Percentiles rank a stretch among this genome's conserved stretches.
Evolutionary conservation across 30 jellyfish, hydroid and myxozoan species (phyloP).

Genomic region (Pseudorhiza aurosa): DNA sequence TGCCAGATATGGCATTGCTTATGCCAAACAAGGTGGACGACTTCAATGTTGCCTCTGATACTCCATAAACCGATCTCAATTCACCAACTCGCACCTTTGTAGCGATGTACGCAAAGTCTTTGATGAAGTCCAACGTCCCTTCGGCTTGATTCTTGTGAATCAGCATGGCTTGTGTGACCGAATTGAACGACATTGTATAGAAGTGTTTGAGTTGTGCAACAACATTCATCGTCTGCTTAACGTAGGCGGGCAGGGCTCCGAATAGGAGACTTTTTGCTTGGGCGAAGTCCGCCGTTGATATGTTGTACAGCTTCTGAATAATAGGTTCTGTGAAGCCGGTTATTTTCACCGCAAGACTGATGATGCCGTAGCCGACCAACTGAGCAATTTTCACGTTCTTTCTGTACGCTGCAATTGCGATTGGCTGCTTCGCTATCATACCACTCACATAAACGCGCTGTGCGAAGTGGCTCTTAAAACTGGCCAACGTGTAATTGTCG

Average conservation of each 20-base stretch:
- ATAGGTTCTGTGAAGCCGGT: conserved; percentile 14
- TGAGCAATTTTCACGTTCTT: conserved; percentile 1
- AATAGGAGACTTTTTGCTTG: not conserved
- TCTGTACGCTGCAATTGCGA: conserved; percentile 13
- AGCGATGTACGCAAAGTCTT: conserved; percentile 12
- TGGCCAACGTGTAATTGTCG: not conserved
- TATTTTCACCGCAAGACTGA: conserved; percentile 8
- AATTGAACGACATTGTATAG: conserved; percentile 32
- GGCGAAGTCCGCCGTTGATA: not conserved
- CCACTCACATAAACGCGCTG: not conserved
- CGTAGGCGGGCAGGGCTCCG: not conserved
- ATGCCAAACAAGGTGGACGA: not conserved
- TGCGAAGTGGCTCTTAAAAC: not conserved
- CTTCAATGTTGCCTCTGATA: not conserved
- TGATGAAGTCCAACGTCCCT: conserved; percentile 31
- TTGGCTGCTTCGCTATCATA: conserved; percentile 2
- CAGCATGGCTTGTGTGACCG: conserved; percentile 21
- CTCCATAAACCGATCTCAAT: not conserved
- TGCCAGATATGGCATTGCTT: not conserved
- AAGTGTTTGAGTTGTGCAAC: not conserved
- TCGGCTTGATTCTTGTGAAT: conserved; percentile 40
- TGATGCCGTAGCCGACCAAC: not conserved
- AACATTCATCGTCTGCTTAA: conserved; percentile 6
- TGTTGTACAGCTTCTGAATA: conserved; percentile 10
- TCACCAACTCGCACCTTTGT: not conserved